phyloP scores from a whole-genome alignment of 2,888 invertebrate genomes.

The Yponomeuta plumbellus region DNA sequence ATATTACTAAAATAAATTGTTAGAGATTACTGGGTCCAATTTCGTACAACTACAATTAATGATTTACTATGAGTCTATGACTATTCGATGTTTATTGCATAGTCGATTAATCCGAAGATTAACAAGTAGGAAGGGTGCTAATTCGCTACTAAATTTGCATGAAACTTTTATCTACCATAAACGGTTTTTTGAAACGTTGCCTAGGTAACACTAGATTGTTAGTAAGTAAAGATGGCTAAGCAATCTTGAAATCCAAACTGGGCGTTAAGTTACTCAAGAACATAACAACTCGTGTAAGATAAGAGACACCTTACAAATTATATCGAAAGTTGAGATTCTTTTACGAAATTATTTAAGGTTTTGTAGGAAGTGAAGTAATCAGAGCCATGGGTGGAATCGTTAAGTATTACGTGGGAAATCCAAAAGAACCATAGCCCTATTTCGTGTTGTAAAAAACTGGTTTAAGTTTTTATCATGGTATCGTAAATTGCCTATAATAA shows the following conservation, averaged over 20 bases:
- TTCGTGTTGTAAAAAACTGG: background rate
- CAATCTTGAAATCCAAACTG: background rate
- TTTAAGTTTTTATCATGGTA: no score
- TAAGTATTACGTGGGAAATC: background rate
- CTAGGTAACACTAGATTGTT: background rate
- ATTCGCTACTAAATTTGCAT: no score
- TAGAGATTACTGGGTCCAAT: no score
- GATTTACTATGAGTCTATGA: no score
- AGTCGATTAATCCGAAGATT: no score
- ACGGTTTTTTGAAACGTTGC: no score
- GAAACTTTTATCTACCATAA: no score
- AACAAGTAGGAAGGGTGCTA: no score
- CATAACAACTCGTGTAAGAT: background rate
- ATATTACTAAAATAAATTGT: no score
- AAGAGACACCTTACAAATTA: background rate
- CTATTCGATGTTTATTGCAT: no score
- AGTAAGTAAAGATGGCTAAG: background rate
- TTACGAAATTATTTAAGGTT: background rate
- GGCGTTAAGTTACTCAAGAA: background rate
- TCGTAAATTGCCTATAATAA: no score
- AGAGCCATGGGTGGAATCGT: background rate
- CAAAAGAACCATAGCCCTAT: background rate
- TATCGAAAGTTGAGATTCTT: background rate
- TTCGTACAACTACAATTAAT: no score
- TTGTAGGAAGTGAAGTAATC: background rate